Percentiles rank a stretch among this genome's conserved stretches.
Evolutionary conservation across 2,888 invertebrate species (phyloP).

Genomic region (Limenitis camilla): DNA sequence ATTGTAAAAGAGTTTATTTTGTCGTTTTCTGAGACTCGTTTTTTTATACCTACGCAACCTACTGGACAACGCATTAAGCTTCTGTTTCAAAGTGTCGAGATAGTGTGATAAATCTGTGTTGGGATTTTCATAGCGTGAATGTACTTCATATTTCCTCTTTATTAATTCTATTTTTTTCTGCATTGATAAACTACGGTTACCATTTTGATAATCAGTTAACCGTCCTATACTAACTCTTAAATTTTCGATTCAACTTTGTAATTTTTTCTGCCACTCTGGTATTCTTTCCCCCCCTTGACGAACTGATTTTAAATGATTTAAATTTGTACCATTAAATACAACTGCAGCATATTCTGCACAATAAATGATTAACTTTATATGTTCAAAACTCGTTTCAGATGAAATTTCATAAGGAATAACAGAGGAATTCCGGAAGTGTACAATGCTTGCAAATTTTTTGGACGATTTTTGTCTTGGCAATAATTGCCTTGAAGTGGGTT

Average conservation of each 20-base stretch:
- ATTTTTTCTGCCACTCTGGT: too few relatives aligned
- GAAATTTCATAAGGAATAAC: constrained; percentile 2
- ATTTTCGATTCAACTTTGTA: constrained; percentile 10
- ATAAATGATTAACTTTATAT: constrained; percentile 8
- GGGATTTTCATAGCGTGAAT: background rate
- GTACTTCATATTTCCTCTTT: background rate
- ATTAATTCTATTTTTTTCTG: background rate
- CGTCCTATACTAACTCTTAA: constrained; percentile 11
- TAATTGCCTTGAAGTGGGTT: constrained; percentile 3
- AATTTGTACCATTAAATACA: constrained; percentile 1
- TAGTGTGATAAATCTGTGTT: background rate
- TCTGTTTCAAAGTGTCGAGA: background rate
- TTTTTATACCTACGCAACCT: background rate
- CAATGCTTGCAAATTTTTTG: background rate
- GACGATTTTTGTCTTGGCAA: constrained; percentile 11
- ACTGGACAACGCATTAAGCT: background rate
- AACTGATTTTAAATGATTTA: background rate
- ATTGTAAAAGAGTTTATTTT: background rate
- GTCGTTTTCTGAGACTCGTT: background rate
- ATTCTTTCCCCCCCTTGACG: constrained; percentile 17
- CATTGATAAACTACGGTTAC: background rate
- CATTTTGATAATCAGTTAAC: constrained; percentile 9
- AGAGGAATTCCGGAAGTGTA: constrained; percentile 4
- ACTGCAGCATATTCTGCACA: constrained; percentile 5
- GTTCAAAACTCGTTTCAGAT: constrained; percentile 2